Percentiles rank a stretch among this genome's conserved stretches.
phyloP scores from a whole-genome alignment of 2,113 vertebrate genomes.

The Clarias batrachus region DNA sequence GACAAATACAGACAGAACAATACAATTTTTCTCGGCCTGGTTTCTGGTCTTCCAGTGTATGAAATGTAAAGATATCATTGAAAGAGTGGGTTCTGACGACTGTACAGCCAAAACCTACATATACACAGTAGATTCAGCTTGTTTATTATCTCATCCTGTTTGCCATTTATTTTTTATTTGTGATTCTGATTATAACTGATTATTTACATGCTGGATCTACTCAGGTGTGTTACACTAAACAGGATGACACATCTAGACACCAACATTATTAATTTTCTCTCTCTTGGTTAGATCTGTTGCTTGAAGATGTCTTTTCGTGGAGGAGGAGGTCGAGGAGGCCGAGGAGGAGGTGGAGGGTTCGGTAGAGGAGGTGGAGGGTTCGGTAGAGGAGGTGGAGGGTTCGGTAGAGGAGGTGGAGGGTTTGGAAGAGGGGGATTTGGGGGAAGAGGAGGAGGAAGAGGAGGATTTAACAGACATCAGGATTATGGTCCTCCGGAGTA shows the following conservation, averaged over 20 bases:
- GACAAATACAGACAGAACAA: too few relatives aligned
- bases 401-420: constrained; percentile 42
- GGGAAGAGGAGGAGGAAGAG: constrained; percentile 70
- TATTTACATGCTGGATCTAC: not conserved
- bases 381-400: constrained; percentile 54
- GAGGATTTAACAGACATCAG: constrained; percentile 84
- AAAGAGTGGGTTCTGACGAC: too few relatives aligned
- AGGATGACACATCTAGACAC: not conserved
- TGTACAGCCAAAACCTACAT: too few relatives aligned
- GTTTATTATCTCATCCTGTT: not conserved
- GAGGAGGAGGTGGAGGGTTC: constrained; percentile 62
- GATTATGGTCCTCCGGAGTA: constrained; percentile 93
- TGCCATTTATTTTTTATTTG: not conserved
- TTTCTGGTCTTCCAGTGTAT: too few relatives aligned
- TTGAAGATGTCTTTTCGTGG: constrained; percentile 86
- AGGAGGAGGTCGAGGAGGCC: constrained; percentile 65
- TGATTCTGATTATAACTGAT: not conserved
- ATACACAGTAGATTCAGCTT: not conserved
- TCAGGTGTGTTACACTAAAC: not conserved
- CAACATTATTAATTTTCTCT: not conserved
- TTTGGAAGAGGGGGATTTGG: constrained; percentile 62
- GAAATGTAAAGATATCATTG: too few relatives aligned
- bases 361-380: constrained; percentile 62
- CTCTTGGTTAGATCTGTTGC: constrained; percentile 20
- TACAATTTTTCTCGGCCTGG: too few relatives aligned